phyloP scores from a whole-genome alignment of 1,140 invertebrate genomes.

The Trachymyrmex septentrionalis region DNA sequence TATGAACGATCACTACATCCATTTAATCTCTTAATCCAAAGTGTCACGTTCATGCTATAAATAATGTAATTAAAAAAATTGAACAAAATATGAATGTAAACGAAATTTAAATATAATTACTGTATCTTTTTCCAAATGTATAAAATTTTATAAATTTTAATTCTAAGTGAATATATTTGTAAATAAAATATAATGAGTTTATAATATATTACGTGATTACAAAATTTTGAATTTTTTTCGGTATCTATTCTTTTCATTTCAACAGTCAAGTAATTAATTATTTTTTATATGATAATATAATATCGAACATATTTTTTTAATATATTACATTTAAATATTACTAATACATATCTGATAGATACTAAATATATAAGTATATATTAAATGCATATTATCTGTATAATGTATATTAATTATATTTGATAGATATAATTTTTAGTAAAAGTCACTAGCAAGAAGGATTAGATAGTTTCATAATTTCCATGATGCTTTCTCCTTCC shows the following conservation, averaged over 20 bases:
- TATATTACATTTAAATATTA: too few relatives aligned
- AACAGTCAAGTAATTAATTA: background rate
- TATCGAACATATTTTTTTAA: background rate
- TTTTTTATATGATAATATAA: constrained; percentile 6
- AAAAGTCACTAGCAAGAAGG: background rate
- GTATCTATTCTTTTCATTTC: background rate
- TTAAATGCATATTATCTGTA: too few relatives aligned
- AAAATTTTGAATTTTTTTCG: background rate
- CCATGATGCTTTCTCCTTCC: constrained; percentile 37
- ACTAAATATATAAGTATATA: too few relatives aligned
- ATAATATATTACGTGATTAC: background rate
- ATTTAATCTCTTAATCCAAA: background rate
- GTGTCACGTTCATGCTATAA: background rate
- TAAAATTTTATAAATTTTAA: background rate
- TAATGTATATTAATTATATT: background rate
- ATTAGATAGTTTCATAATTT: constrained; percentile 28
- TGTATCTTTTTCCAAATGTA: background rate
- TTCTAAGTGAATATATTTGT: background rate
- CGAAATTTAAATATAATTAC: background rate
- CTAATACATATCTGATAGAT: too few relatives aligned
- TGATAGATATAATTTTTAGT: background rate
- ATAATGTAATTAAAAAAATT: background rate
- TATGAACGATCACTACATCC: background rate
- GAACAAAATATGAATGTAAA: background rate
- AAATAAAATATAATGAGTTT: background rate